Base-by-base conservation (phyloP, 2,797 vertebrate genomes). In the Diplodus sargus region DNA sequence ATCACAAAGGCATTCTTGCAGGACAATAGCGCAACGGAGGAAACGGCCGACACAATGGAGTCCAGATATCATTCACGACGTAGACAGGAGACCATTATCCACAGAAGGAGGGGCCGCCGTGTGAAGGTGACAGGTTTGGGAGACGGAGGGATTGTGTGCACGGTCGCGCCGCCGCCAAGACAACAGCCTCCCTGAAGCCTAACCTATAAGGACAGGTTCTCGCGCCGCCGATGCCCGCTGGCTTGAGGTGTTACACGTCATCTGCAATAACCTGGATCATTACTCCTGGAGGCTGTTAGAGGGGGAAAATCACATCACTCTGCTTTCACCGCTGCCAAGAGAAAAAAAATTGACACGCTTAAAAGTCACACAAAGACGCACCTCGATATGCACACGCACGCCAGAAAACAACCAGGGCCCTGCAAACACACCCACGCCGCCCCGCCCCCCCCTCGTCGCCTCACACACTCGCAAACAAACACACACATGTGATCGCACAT, bases 51-150 rank as follows among this genome's bases (percentile, higher is more conserved):
- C 77, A 91, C 92, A 92, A 91, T 90, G 70, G 88, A 91, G 84
- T 79, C 84, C 87, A 87, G 90, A 91, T 93, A 93, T 92, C 91
- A 91, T 93, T 93, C 92, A 91, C 85, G 69, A 82, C 87, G 79
- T 68, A 85, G 90, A 90, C 91, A 91, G 89, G 82, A 90, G 91
- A 86, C 81, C 89, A 85, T 91, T 91, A 89, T 89, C 85, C 83
- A 13, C 78, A 66, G 79, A 56, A 79, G 93, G 90, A 88, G 89
- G 85, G 59, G 77, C 82, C 77, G 5, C 34, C 87, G 6, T 87
- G 63, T 90, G 88, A 80, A 88, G 84, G 85, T 87, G 91, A 92
- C 86, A 87, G 89, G 66, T 74, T 78, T 74, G 75, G 54, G 73
- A 82, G 82, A 75, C 57, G 30, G 85, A 84, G 76, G 81, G 62